Base-by-base conservation (phyloP, 2,888 invertebrate genomes). In the Cetonia aurata region DNA sequence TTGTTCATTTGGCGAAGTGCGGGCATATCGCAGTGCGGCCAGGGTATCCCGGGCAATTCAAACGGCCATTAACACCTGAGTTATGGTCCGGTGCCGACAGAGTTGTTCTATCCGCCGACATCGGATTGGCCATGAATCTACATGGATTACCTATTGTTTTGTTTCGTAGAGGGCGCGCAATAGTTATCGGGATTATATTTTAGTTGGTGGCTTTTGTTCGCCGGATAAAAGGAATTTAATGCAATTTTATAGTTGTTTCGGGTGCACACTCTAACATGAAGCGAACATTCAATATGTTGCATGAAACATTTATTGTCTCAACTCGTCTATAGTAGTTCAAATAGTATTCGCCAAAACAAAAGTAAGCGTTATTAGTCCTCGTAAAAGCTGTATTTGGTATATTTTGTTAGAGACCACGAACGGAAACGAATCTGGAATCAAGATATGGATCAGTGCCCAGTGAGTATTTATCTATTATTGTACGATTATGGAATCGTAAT, bases 61-160 rank as follows among this genome's bases (percentile, higher is more conserved):
- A 81, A 81, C 60, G 44, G 59, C 57, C 67, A 84, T 85, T 84
- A 84, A 81, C 84, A 84, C 84, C 83, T 84, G 84, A 85, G 79
- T 84, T 85, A 85, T 81, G 81, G 78, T 77, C 75, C 77, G 79
- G 83, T 81, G 84, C 78, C 83, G 84, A 84, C 84, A 84, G 83
- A 83, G 83, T 83, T 82, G 83, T 82, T 83, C 80, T 79, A 82
- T 77, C 77, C 79, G 79, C 77, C 79, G 80, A 80, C 80, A 80
- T 79, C 77, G 79, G 79, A 78, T 80, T 80, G 79, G 78, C 79
- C 81, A 81, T 82, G 79, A 79, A 83, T 83, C 81, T 79, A 79
- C 79, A 79, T 80, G 80, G 82, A 82, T 82, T 82, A 81, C 72
- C 75, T 75, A 74, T 73, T 73, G 74, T 73, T 75, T 73, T 72